These are phyloP conservation scores for Lutjanus erythropterus DNA, from an alignment of 2,113 vertebrate species.

Conservation along the genomic window DNA sequence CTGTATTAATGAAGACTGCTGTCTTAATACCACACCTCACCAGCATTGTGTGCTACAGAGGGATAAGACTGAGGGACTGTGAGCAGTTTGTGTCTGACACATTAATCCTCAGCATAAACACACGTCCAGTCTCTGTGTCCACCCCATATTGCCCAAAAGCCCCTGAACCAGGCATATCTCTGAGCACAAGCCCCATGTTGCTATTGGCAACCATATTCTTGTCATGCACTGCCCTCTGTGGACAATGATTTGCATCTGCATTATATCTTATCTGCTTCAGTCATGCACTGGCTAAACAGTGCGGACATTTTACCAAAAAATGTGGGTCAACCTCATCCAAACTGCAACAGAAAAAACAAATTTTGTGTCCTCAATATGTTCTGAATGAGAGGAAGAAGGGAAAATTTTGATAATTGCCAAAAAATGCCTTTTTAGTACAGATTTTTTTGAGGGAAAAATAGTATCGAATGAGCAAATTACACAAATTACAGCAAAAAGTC, in stretches of 20 bases:
- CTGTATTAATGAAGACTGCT: not conserved
- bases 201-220: not conserved
- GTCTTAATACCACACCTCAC: not conserved
- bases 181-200: not conserved
- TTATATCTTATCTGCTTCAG: too few relatives aligned
- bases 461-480: too few relatives aligned
- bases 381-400: too few relatives aligned
- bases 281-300: not conserved
- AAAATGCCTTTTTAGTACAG: too few relatives aligned
- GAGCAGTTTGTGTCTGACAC: not conserved
- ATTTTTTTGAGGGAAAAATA: too few relatives aligned
- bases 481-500: too few relatives aligned
- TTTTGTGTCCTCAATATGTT: too few relatives aligned
- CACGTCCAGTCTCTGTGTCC: not conserved
- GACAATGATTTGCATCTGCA: constrained; percentile 31
- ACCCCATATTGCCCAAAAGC: not conserved
- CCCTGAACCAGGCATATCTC: not conserved
- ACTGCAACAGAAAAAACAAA: too few relatives aligned
- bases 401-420: too few relatives aligned
- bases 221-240: constrained; percentile 51
- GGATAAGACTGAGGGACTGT: too few relatives aligned
- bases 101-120: not conserved
- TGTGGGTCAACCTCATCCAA: too few relatives aligned
- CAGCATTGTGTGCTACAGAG: not conserved
- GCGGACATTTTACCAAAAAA: too few relatives aligned